A percentile compares a stretch with the other conserved stretches of the same genome.
Conservation (phyloP, 2,113 vertebrate species). For the Alaudala cheleensis region DNA sequence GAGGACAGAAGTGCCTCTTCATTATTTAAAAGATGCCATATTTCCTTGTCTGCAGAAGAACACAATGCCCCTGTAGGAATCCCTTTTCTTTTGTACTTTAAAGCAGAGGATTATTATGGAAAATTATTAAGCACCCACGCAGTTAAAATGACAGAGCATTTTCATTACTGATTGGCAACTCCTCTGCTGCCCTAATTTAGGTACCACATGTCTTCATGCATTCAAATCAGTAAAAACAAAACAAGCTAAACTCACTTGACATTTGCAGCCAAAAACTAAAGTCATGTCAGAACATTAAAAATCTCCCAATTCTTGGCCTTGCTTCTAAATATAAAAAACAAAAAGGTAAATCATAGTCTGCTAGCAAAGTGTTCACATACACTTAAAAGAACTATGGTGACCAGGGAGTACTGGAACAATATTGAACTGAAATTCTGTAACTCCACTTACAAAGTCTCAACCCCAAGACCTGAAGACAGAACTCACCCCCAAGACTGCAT, state of each 20-base stretch:
- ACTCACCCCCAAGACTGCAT: background rate
- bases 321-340: background rate
- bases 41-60: conserved; percentile 1
- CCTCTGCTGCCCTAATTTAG: conserved; percentile 33
- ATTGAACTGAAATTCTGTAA: background rate
- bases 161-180: conserved; percentile 6
- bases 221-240: conserved; percentile 28
- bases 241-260: background rate
- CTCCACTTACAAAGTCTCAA: background rate
- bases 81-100: conserved; percentile 6
- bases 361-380: background rate
- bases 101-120: conserved; percentile 29
- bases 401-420: background rate
- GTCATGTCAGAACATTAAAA: background rate
- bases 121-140: conserved; percentile 12
- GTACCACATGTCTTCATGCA: background rate
- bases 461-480: background rate
- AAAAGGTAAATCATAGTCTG: background rate
- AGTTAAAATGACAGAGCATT: conserved; percentile 11
- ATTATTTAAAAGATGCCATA: background rate
- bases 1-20: background rate
- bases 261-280: background rate
- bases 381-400: background rate
- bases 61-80: background rate
- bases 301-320: background rate